Percentiles rank a stretch among this genome's conserved stretches.
Conservation (phyloP, 2,797 vertebrate species). For the Paratrypauchen microcephalus region DNA sequence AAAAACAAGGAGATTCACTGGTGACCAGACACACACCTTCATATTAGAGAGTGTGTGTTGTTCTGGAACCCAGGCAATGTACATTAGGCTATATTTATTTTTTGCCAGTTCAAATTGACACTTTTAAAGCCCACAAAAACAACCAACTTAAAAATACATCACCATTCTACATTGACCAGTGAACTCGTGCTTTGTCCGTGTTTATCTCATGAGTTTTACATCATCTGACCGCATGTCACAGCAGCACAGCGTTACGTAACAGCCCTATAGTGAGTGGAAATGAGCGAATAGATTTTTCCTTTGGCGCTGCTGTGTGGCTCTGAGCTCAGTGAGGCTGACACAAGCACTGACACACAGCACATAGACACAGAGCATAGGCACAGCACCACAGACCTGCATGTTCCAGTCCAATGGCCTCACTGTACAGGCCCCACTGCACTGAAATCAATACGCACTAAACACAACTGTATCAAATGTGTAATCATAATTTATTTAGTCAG, state of each 20-base stretch:
- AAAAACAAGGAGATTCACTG: no score
- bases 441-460: neutral
- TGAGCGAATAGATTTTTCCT: conserved; percentile 67
- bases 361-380: neutral
- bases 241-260: conserved; percentile 59
- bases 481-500: no score
- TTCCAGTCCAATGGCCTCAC: no score
- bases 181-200: conserved; percentile 1
- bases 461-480: no score
- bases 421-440: no score
- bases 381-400: neutral
- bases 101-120: no score
- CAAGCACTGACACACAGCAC: conserved; percentile 3
- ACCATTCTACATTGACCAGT: conserved; percentile 15
- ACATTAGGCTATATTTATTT: no score
- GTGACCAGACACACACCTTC: no score
- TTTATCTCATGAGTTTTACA: conserved; percentile 31
- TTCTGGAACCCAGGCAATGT: no score
- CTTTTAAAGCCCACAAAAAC: no score
- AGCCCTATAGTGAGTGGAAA: conserved; percentile 56
- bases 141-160: neutral
- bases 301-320: conserved; percentile 55
- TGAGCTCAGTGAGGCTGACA: conserved; percentile 68
- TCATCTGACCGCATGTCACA: conserved; percentile 33
- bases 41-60: no score